These are phyloP conservation scores for Spodoptera exigua DNA, from an alignment of 2,888 invertebrate genomes.

Conservation along the genomic window DNA sequence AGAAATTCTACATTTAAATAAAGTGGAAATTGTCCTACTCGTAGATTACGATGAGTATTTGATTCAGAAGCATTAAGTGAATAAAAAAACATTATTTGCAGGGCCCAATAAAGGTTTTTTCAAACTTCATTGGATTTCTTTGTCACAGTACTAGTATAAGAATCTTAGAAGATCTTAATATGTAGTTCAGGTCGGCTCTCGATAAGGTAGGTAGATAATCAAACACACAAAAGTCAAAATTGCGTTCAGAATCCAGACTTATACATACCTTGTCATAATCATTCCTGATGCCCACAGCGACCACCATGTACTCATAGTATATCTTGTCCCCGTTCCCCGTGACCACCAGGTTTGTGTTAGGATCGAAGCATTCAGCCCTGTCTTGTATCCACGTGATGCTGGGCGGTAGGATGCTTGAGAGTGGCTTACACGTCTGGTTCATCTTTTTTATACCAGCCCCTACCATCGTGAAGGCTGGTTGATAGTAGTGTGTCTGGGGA, in stretches of 20 bases:
- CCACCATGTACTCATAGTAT: conserved; percentile 94
- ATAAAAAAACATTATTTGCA: too few species aligned
- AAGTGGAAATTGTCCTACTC: too few species aligned
- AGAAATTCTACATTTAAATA: neutral
- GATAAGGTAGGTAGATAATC: too few species aligned
- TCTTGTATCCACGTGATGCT: conserved; percentile 94
- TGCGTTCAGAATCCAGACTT: neutral
- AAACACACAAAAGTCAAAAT: neutral
- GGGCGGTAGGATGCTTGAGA: conserved; percentile 92
- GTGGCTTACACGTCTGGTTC: conserved; percentile 89
- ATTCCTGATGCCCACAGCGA: conserved; percentile 95
- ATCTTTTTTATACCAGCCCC: conserved; percentile 95
- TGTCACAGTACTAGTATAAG: too few species aligned
- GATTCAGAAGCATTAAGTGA: too few species aligned
- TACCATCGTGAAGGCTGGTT: conserved; percentile 97
- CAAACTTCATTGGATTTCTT: too few species aligned
- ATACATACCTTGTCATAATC: conserved; percentile 92
- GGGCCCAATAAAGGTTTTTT: too few species aligned
- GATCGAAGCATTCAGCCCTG: conserved; percentile 92
- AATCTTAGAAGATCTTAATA: too few species aligned
- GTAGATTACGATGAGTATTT: too few species aligned
- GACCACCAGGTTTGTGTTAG: conserved; percentile 91
- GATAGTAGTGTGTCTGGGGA: conserved; percentile 95
- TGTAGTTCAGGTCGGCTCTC: too few species aligned
- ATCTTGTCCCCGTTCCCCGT: conserved; percentile 92